Percentiles rank a stretch among this genome's conserved stretches.
Evolutionary conservation across 2,113 vertebrate species (phyloP).

Genomic region (Australoheros scitulus): DNA sequence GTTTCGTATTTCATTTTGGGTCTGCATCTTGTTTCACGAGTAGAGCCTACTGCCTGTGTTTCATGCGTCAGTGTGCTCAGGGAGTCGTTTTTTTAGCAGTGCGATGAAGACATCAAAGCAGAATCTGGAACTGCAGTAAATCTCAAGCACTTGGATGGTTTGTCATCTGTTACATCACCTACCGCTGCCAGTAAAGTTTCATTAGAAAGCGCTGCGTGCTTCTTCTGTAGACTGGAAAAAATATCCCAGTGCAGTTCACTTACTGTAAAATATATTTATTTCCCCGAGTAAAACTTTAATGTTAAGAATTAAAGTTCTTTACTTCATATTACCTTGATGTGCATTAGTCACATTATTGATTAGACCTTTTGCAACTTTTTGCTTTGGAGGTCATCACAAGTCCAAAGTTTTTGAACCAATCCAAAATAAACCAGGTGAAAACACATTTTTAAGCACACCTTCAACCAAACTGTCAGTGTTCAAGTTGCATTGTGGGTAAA

Average conservation of each 20-base stretch:
- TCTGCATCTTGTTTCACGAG: conserved; percentile 55
- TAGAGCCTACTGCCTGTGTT: conserved; percentile 46
- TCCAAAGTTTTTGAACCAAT: not conserved
- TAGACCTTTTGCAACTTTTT: not conserved
- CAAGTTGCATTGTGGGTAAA: not conserved
- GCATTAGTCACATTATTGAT: not conserved
- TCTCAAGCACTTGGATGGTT: conserved; percentile 67
- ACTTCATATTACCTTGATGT: not conserved
- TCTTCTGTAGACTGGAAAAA: conserved; percentile 62
- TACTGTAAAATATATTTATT: conserved; percentile 25
- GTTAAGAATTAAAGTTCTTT: not conserved
- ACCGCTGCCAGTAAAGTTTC: conserved; percentile 70
- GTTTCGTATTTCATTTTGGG: conserved; percentile 36
- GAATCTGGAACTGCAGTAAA: conserved; percentile 70
- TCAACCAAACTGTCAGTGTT: not conserved
- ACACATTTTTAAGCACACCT: rapidly evolving
- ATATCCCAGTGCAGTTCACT: conserved; percentile 31
- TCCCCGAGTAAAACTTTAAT: conserved; percentile 4
- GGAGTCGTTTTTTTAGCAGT: conserved; percentile 70
- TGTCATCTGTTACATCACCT: conserved; percentile 79
- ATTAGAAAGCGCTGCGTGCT: conserved; percentile 57
- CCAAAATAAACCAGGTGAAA: not conserved
- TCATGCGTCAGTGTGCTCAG: conserved; percentile 55
- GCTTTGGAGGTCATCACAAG: not conserved
- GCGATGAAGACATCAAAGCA: conserved; percentile 75